Conservation (phyloP, 2,113 vertebrate genomes). For the Stomatorhinus ivindoensis region DNA sequence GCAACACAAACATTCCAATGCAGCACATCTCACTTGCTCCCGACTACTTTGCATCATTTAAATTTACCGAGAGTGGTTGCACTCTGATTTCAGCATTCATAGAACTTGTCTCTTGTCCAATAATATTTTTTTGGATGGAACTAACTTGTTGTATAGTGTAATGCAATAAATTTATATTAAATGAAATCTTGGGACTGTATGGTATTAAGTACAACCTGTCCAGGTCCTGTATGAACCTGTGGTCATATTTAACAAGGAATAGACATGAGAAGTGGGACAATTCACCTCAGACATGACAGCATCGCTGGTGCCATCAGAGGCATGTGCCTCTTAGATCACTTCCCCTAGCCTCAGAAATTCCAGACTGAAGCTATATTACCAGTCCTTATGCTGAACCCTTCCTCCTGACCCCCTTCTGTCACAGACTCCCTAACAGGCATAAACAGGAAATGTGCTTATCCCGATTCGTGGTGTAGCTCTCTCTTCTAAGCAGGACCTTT, state of each 20-base stretch:
- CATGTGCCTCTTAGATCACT: not conserved
- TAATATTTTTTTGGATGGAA: not conserved
- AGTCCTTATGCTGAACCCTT: not conserved
- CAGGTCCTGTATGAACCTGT: not conserved
- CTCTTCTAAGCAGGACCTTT: not conserved
- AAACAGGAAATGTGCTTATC: slow-evolving; percentile 11
- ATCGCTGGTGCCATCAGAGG: not conserved
- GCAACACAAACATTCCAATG: not conserved
- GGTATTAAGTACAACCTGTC: not conserved
- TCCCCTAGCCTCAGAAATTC: not conserved
- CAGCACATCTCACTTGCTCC: not conserved
- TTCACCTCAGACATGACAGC: not conserved
- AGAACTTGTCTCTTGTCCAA: not conserved
- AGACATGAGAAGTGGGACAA: not conserved
- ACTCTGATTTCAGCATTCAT: not conserved
- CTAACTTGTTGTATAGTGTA: not conserved
- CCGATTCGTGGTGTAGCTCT: not conserved
- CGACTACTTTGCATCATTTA: not conserved
- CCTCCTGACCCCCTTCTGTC: not conserved
- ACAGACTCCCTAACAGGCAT: not conserved
- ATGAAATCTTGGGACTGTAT: not conserved
- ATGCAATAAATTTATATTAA: not conserved
- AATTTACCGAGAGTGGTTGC: not conserved
- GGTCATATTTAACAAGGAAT: not conserved
- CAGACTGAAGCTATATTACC: not conserved